Evolutionary conservation across 2,797 vertebrate species (phyloP).

Genomic region (Gorsachius magnificus): DNA sequence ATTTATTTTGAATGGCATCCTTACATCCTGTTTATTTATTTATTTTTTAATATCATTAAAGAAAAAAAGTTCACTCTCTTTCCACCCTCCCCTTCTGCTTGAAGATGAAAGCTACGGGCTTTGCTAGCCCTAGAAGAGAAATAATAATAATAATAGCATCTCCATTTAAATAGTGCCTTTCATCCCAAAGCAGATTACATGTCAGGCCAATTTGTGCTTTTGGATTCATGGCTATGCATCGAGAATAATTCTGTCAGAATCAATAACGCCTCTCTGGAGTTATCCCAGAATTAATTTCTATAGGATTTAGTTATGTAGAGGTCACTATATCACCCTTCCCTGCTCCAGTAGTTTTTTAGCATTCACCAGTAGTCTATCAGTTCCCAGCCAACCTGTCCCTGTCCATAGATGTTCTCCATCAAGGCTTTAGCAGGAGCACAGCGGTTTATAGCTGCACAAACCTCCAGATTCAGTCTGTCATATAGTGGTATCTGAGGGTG

Average conservation of each 20-base stretch:
- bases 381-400: accelerated
- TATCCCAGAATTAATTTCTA: background rate
- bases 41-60: background rate
- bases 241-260: slow-evolving; percentile 1
- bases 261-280: background rate
- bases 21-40: background rate
- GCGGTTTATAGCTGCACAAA: background rate
- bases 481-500: background rate
- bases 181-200: slow-evolving; percentile 38
- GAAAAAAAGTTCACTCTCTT: slow-evolving; percentile 47
- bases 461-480: background rate
- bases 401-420: accelerated
- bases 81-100: background rate
- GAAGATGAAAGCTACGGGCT: slow-evolving; percentile 30
- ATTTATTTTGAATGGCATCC: slow-evolving; percentile 40
- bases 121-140: background rate
- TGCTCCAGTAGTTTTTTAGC: background rate
- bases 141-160: background rate
- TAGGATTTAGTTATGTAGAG: background rate
- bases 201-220: background rate
- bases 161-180: slow-evolving; percentile 45
- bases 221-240: background rate
- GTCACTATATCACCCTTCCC: background rate
- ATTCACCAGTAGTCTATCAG: background rate
- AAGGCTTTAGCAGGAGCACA: background rate